Conservation (phyloP, 2,888 invertebrate species). For the Falcaria lacertinaria region DNA sequence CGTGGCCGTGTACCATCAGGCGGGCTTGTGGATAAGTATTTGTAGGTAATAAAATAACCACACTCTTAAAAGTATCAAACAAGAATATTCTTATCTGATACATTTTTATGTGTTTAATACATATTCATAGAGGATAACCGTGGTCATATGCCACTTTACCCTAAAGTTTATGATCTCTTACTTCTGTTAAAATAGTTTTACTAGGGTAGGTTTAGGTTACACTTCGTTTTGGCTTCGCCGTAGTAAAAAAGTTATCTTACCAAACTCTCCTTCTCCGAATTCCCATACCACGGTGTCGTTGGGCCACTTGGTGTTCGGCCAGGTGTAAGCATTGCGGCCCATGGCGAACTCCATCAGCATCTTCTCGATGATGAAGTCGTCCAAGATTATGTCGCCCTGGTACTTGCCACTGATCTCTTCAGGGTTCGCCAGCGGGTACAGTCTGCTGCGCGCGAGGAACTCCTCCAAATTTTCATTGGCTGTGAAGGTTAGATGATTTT, state of each 20-base stretch:
- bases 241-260: too few species aligned
- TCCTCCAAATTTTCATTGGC: conserved; percentile 29
- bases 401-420: conserved; percentile 64
- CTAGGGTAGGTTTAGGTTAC: not conserved
- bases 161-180: too few species aligned
- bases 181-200: not conserved
- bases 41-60: too few species aligned
- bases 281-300: conserved; percentile 59
- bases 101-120: too few species aligned
- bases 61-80: too few species aligned
- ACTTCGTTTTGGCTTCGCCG: too few species aligned
- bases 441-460: conserved; percentile 27
- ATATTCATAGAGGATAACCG: too few species aligned
- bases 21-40: too few species aligned
- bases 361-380: conserved; percentile 51
- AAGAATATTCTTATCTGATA: too few species aligned
- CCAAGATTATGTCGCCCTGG: conserved; percentile 65
- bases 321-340: conserved; percentile 58
- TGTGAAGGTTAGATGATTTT: conserved; percentile 9
- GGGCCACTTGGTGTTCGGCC: conserved; percentile 61
- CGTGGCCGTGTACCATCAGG: too few species aligned
- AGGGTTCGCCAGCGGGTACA: conserved; percentile 36
- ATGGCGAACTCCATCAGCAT: conserved; percentile 51
- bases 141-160: too few species aligned
- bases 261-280: conserved; percentile 53